Percentiles rank a stretch among this genome's conserved stretches.
Conservation (phyloP, 1,140 invertebrate species). For the Lineus longissimus region DNA sequence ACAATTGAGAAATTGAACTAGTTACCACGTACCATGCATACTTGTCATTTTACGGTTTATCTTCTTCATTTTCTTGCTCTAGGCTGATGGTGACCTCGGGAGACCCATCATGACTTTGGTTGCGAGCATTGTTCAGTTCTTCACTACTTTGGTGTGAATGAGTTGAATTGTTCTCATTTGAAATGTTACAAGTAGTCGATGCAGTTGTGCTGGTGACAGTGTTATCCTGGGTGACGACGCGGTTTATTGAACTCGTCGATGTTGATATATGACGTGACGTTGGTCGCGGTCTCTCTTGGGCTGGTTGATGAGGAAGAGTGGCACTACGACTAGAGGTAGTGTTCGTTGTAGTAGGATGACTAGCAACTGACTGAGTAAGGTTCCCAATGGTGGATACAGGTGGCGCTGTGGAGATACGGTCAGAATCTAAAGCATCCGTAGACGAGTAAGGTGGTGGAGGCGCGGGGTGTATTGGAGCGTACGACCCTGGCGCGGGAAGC, state of each 20-base stretch:
- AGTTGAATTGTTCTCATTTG: background rate
- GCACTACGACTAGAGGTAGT: background rate
- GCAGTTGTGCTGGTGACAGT: background rate
- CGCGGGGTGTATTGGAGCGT: background rate
- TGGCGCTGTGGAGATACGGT: background rate
- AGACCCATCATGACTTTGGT: background rate
- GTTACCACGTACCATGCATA: no score
- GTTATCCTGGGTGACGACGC: background rate
- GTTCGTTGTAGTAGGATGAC: background rate
- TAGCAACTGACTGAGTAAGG: no score
- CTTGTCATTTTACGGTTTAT: background rate
- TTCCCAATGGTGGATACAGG: background rate
- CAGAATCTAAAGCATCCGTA: background rate
- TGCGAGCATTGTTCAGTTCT: background rate
- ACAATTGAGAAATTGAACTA: no score
- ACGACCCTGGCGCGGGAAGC: background rate
- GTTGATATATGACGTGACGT: no score
- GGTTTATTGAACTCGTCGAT: no score
- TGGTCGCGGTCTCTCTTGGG: background rate
- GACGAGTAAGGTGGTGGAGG: background rate
- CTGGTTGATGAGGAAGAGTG: background rate
- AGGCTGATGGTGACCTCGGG: background rate
- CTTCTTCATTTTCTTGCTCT: background rate
- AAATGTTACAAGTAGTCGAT: background rate
- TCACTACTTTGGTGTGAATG: background rate